Base-by-base conservation (phyloP, 2,888 invertebrate genomes). In the Epirrhoe alternata region DNA sequence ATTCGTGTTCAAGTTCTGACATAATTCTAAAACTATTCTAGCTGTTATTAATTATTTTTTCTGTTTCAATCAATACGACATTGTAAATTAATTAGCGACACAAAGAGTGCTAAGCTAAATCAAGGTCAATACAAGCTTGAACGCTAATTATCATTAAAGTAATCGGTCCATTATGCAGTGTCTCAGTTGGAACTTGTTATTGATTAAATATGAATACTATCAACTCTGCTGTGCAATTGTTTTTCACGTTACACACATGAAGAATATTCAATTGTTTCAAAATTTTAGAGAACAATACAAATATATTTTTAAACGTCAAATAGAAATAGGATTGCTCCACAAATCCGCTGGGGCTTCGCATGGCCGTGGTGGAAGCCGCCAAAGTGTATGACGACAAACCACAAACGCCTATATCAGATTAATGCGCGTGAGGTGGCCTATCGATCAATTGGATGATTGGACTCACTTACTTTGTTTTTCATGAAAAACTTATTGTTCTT, bases 351-450 rank as follows among this genome's bases (percentile, higher is more conserved):
- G 78, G 85, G 86, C 85, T 85, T 86, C 83, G 56, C 68, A 72
- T 76, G 86, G 78, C 85, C 80, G 74, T 83, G 81, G 76, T 68
- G 30, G 87, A 89, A 89, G 86, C 88, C 87, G 58, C 61, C 61
- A 56, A 84, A 87, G 82, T 85, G 80, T 77, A 70, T 77, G 76
- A 79, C 81, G 78, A 70, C 76, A 71, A 77, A 77, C 76, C 75
- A 70, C 77, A 71, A 73, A 76, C 74, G 74, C 66, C 74, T 81
- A 79, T 83, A 86, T 84, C 84, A 83, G 83, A 86, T 86, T 86
- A 87, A 84, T 83, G 76, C 64, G 78, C 74, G 73, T 73, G 33
- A 70, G 49, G 61, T 65, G 65, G 58, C 50, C 59, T 53, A 64
- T 63, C 47, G 52, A 59, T 8, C 54, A 67, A 66, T 73, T 61